phyloP scores from a whole-genome alignment of 2,113 vertebrate species.

The Carlito syrichta region DNA sequence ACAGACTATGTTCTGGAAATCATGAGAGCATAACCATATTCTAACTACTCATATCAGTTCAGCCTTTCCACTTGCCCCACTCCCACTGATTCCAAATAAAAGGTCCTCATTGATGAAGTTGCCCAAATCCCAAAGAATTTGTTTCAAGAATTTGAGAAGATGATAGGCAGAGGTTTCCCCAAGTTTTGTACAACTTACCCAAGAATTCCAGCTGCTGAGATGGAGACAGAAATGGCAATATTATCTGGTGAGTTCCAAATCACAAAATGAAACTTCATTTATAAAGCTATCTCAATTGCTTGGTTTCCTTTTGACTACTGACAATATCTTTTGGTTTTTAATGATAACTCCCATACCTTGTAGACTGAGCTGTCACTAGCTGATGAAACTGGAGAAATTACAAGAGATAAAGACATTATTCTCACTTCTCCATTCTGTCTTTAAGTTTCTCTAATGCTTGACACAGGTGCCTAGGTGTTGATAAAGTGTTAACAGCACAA shows the following conservation, averaged over 20 bases:
- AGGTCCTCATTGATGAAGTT: not conserved
- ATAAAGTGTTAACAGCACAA: not conserved
- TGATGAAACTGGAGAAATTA: slow-evolving; percentile 8
- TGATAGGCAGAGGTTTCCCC: not conserved
- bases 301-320: slow-evolving; percentile 22
- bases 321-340: slow-evolving; percentile 47
- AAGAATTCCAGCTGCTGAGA: not conserved
- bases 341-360: slow-evolving; percentile 42
- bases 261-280: slow-evolving; percentile 33
- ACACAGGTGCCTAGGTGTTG: not conserved
- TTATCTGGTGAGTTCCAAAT: not conserved
- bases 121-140: not conserved
- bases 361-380: slow-evolving; percentile 33
- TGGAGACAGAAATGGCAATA: not conserved
- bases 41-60: not conserved
- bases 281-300: slow-evolving; percentile 12
- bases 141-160: slow-evolving; percentile 24
- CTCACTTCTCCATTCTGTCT: slow-evolving; percentile 18
- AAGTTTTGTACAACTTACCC: not conserved
- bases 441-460: not conserved
- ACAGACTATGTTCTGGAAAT: not conserved
- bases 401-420: not conserved
- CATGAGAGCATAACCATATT: not conserved
- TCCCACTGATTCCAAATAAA: not conserved
- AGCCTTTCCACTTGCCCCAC: not conserved